Percentiles rank a stretch among this genome's conserved stretches.
Conservation (phyloP, 2,113 vertebrate genomes). For the Paedocypris sp. region DNA sequence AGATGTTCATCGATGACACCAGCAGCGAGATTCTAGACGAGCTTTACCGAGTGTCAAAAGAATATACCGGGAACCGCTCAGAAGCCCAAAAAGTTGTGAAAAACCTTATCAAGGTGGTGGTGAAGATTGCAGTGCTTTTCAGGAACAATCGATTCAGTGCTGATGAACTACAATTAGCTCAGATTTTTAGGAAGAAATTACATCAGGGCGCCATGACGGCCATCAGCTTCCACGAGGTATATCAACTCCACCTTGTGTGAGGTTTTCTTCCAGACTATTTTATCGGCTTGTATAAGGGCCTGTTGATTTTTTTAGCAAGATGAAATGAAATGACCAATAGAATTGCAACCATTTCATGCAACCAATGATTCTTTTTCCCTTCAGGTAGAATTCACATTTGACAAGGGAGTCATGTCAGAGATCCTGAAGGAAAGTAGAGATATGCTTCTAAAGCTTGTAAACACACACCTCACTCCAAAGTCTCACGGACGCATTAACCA, state of each 20-base stretch:
- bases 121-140: constrained; percentile 76
- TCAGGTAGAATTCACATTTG: constrained; percentile 80
- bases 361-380: not conserved
- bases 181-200: constrained; percentile 74
- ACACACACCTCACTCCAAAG: constrained; percentile 75
- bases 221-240: constrained; percentile 78
- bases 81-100: constrained; percentile 79
- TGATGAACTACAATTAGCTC: constrained; percentile 63
- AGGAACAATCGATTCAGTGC: constrained; percentile 66
- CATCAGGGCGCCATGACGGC: constrained; percentile 76
- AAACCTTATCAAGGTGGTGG: constrained; percentile 75
- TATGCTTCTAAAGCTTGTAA: constrained; percentile 69
- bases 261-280: no score
- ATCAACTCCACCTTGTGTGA: no score
- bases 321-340: no score
- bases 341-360: no score
- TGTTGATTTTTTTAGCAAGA: no score
- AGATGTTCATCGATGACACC: constrained; percentile 82
- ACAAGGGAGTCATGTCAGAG: constrained; percentile 60
- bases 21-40: constrained; percentile 80
- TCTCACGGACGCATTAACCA: constrained; percentile 77
- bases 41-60: constrained; percentile 78
- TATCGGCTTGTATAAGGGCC: no score
- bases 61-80: constrained; percentile 60
- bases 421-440: constrained; percentile 67